These are phyloP conservation scores for Progne subis DNA, from an alignment of 2,113 vertebrate genomes.

Conservation along the genomic window DNA sequence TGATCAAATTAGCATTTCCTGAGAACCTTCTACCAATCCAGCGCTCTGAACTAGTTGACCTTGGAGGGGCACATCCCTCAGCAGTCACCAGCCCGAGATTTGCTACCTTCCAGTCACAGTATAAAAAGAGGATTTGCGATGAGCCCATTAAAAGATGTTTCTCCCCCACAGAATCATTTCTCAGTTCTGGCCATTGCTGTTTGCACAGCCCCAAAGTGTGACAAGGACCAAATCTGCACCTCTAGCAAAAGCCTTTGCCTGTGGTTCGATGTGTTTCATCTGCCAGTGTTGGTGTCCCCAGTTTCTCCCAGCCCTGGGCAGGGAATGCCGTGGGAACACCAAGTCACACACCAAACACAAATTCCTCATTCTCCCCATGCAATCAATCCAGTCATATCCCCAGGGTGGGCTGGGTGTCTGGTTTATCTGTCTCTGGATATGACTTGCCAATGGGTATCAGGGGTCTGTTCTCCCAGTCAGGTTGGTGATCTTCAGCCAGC, in stretches of 20 bases:
- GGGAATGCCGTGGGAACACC: neutral
- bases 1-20: neutral
- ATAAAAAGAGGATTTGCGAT: neutral
- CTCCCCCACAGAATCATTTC: neutral
- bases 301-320: neutral
- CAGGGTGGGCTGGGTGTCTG: neutral
- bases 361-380: rapidly evolving
- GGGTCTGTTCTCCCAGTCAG: neutral
- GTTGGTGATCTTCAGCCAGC: neutral
- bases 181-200: neutral
- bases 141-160: neutral
- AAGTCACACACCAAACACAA: neutral
- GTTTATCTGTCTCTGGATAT: neutral
- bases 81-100: neutral
- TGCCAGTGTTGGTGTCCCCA: rapidly evolving
- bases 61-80: neutral
- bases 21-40: neutral
- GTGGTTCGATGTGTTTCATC: rapidly evolving
- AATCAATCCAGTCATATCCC: neutral
- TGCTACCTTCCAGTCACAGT: neutral
- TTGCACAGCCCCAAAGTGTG: neutral
- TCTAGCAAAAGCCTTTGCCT: neutral
- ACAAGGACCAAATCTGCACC: neutral
- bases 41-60: neutral
- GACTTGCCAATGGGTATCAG: rapidly evolving